These are phyloP conservation scores for Chunga burmeisteri DNA, from an alignment of 2,113 vertebrate genomes.

Conservation along the genomic window DNA sequence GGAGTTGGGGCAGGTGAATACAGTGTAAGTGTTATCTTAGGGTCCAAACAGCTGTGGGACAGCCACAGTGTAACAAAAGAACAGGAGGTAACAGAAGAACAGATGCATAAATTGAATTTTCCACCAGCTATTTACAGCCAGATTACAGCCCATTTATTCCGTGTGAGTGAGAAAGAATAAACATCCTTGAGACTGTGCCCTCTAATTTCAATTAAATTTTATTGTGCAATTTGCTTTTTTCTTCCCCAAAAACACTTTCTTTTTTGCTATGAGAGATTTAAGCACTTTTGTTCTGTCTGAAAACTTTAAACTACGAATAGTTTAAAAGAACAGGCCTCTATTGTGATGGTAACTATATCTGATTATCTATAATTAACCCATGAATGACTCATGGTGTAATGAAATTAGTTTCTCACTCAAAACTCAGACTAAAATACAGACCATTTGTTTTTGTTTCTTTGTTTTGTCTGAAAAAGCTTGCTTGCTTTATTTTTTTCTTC, in stretches of 20 bases:
- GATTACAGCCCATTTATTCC: conserved; percentile 47
- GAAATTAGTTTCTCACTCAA: neutral
- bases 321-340: neutral
- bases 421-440: neutral
- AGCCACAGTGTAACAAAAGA: neutral
- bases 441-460: neutral
- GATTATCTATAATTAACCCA: conserved; percentile 38
- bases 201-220: conserved; percentile 59
- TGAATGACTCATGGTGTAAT: neutral
- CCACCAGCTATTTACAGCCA: conserved; percentile 27
- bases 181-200: conserved; percentile 1
- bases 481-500: neutral
- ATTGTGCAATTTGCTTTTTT: conserved; percentile 39
- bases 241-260: neutral
- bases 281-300: neutral
- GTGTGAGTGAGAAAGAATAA: conserved; percentile 44
- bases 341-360: conserved; percentile 13
- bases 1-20: neutral
- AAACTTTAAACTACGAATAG: neutral
- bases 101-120: conserved; percentile 45
- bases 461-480: neutral
- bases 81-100: neutral
- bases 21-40: neutral
- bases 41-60: neutral
- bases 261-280: neutral